These are phyloP conservation scores for Nowickia ferox DNA, from an alignment of 2,888 invertebrate species.

Conservation along the genomic window DNA sequence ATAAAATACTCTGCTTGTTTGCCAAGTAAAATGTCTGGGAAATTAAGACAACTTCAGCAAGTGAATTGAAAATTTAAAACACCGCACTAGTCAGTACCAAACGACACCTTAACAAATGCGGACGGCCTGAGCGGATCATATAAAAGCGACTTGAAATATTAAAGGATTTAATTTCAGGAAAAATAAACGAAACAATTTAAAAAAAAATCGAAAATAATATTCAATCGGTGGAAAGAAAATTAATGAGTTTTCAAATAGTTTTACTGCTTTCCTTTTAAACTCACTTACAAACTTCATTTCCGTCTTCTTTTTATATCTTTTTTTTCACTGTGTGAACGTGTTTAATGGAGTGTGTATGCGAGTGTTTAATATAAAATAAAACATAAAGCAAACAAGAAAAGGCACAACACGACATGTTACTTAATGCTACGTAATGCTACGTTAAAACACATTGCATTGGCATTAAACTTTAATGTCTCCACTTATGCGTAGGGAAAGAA, in stretches of 20 bases:
- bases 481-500: conserved; percentile 52
- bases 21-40: not conserved
- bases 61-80: conserved; percentile 38
- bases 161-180: conserved; percentile 12
- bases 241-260: not conserved
- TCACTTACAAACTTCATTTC: not conserved
- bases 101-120: conserved; percentile 76
- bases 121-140: conserved; percentile 72
- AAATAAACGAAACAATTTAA: conserved; percentile 55
- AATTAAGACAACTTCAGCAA: conserved; percentile 5
- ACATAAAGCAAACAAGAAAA: conserved; percentile 6
- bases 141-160: conserved; percentile 34
- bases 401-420: conserved; percentile 29
- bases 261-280: not conserved
- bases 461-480: conserved; percentile 59
- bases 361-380: conserved; percentile 14
- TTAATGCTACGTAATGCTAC: conserved; percentile 11
- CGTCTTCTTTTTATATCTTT: not conserved
- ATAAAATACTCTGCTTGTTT: not conserved
- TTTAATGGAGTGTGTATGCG: conserved; percentile 9
- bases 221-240: conserved; percentile 7
- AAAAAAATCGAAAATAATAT: conserved; percentile 22
- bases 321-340: not conserved
- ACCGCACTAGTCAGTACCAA: conserved; percentile 74
- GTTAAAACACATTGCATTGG: conserved; percentile 29